Percentiles rank a stretch among this genome's conserved stretches.
These are phyloP conservation scores for Ariolimax columbianus DNA, from an alignment of 2,888 invertebrate genomes.

Conservation along the genomic window DNA sequence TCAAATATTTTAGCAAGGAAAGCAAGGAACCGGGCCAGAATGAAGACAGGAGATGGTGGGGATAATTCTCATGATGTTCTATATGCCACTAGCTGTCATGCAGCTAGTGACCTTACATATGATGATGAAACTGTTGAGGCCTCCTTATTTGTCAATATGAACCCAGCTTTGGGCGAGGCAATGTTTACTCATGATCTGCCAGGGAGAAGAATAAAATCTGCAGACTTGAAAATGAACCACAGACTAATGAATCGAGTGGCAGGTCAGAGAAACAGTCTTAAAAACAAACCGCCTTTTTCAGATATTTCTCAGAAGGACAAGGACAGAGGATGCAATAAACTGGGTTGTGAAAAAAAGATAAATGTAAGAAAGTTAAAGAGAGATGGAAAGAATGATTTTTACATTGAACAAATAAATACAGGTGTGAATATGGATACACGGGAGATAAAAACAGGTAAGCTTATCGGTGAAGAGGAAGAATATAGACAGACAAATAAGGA, in stretches of 20 bases:
- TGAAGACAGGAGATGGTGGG: not conserved
- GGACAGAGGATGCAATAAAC: not conserved
- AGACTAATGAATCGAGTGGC: not conserved
- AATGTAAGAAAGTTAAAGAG: not conserved
- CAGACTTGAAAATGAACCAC: not conserved
- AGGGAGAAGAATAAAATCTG: not conserved
- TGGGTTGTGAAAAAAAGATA: not conserved
- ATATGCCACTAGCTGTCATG: not conserved
- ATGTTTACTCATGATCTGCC: not conserved
- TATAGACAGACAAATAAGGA: not conserved
- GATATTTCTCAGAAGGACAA: not conserved
- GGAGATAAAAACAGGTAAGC: not conserved
- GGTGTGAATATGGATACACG: not conserved
- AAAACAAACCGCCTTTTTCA: not conserved
- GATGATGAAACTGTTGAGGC: not conserved
- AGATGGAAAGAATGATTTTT: conserved; percentile 38
- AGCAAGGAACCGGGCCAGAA: not conserved
- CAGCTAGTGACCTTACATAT: not conserved
- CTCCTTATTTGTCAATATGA: not conserved
- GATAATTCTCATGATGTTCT: not conserved
- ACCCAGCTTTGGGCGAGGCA: not conserved
- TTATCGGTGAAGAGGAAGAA: not conserved
- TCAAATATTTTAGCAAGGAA: not conserved
- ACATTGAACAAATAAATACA: conserved; percentile 39
- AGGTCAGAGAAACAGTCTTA: not conserved